These are phyloP conservation scores for Acrossocheilus fasciatus DNA, from an alignment of 2,797 vertebrate species.

Conservation along the genomic window DNA sequence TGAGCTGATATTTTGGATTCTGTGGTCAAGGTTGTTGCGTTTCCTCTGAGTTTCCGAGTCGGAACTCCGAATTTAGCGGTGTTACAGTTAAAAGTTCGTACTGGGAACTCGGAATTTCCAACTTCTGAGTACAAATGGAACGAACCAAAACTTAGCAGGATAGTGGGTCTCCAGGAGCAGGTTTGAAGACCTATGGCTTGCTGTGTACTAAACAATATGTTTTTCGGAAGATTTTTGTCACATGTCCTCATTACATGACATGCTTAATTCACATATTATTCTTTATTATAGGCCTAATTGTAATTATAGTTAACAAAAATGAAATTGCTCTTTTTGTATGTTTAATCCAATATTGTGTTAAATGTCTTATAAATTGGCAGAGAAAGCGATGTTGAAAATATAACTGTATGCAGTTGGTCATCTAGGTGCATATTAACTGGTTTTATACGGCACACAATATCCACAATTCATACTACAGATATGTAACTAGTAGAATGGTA, in stretches of 20 bases:
- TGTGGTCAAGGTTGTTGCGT: too few relatives aligned
- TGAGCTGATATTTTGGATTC: too few relatives aligned
- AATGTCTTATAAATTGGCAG: not conserved
- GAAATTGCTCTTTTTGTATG: not conserved
- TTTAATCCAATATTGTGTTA: not conserved
- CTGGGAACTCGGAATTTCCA: too few relatives aligned
- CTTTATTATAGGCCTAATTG: not conserved
- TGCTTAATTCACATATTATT: not conserved
- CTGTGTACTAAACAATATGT: too few relatives aligned
- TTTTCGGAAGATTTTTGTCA: too few relatives aligned
- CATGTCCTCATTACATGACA: not conserved
- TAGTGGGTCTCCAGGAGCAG: too few relatives aligned
- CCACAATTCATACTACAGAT: not conserved
- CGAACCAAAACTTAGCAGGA: too few relatives aligned
- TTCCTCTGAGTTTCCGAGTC: too few relatives aligned
- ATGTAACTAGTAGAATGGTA: not conserved
- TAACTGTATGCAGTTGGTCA: not conserved
- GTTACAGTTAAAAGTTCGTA: too few relatives aligned
- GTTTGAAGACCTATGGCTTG: too few relatives aligned
- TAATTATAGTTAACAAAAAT: not conserved
- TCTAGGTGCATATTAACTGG: not conserved
- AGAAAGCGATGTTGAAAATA: not conserved
- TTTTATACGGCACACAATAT: not conserved
- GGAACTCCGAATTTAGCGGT: too few relatives aligned
- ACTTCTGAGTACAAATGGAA: too few relatives aligned